Conservation (phyloP, 1,140 invertebrate species). For the Drosophila kepulauana region DNA sequence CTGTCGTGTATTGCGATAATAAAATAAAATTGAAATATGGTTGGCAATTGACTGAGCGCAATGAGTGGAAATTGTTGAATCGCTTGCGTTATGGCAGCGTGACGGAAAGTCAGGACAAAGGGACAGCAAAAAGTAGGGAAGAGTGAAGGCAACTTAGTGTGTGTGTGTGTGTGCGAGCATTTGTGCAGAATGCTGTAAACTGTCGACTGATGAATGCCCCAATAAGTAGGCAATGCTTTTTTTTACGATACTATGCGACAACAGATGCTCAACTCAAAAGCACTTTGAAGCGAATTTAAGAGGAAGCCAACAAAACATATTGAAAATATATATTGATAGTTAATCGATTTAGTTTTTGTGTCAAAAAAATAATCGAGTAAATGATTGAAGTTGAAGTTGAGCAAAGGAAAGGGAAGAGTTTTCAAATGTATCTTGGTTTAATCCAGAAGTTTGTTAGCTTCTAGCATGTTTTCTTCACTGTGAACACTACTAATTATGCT, state of each 20-base stretch:
- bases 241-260: conserved; percentile 23
- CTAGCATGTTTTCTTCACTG: too few species aligned
- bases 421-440: too few species aligned
- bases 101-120: conserved; percentile 11
- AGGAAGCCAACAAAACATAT: background rate
- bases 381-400: background rate
- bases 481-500: too few species aligned
- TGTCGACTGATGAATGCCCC: conserved; percentile 45
- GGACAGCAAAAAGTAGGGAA: background rate
- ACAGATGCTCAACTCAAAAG: conserved; percentile 8
- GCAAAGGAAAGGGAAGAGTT: background rate
- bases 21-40: conserved; percentile 82
- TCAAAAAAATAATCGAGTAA: background rate
- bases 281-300: background rate
- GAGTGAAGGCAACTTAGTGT: background rate
- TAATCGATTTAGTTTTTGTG: conserved; percentile 1
- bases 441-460: too few species aligned
- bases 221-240: conserved; percentile 55
- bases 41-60: conserved; percentile 76
- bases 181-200: conserved; percentile 51
- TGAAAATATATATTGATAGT: background rate
- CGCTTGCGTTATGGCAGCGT: conserved; percentile 39
- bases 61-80: conserved; percentile 69
- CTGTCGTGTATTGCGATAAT: conserved; percentile 62
- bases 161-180: conserved; percentile 29